A percentile compares a stretch with the other conserved stretches of the same genome.
phyloP scores from a whole-genome alignment of 2,888 invertebrate genomes.

The Pomacea canaliculata region DNA sequence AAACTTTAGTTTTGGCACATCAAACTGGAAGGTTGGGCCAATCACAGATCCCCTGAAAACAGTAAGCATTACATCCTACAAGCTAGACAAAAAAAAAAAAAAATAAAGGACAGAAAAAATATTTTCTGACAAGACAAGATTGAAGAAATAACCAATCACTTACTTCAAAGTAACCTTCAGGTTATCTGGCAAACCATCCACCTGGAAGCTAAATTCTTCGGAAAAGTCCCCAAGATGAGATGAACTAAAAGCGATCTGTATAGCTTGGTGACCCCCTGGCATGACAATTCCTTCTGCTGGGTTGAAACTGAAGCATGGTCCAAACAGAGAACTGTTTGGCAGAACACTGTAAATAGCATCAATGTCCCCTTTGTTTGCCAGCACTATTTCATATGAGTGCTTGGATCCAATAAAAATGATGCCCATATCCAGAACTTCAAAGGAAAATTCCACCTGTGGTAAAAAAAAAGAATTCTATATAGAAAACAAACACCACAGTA shows the following conservation, averaged over 20 bases:
- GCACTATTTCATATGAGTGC: slow-evolving; percentile 68
- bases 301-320: slow-evolving; percentile 67
- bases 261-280: slow-evolving; percentile 69
- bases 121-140: too few species aligned
- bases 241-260: slow-evolving; percentile 65
- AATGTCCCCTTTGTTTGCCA: slow-evolving; percentile 70
- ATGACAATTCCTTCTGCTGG: slow-evolving; percentile 68
- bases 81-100: too few species aligned
- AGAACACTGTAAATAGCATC: slow-evolving; percentile 65
- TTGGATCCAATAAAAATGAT: slow-evolving; percentile 69
- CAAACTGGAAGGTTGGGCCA: slow-evolving; percentile 70
- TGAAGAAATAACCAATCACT: slow-evolving; percentile 28
- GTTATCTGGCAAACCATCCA: slow-evolving; percentile 66
- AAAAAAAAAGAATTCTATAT: background rate
- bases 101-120: too few species aligned
- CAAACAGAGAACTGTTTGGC: slow-evolving; percentile 61
- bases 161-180: slow-evolving; percentile 62
- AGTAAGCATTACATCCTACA: background rate
- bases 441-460: slow-evolving; percentile 62
- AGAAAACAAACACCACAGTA: too few species aligned
- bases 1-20: slow-evolving; percentile 67
- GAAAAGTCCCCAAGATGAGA: slow-evolving; percentile 67
- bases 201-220: slow-evolving; percentile 66
- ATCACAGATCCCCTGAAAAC: slow-evolving; percentile 67
- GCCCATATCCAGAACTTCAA: slow-evolving; percentile 68